These are phyloP conservation scores for Chirona hameri DNA, from an alignment of 2,888 invertebrate species.

Conservation along the genomic window DNA sequence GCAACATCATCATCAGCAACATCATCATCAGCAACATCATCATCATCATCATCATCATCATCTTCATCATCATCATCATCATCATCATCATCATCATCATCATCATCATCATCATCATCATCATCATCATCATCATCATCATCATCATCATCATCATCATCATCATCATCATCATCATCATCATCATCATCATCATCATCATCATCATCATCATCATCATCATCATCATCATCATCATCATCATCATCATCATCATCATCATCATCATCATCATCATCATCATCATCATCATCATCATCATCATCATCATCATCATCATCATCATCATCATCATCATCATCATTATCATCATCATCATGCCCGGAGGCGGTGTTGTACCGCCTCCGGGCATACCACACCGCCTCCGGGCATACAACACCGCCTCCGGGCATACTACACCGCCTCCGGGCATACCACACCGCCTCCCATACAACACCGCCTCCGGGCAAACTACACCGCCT, in stretches of 20 bases:
- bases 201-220: slow-evolving; percentile 22
- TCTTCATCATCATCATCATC: slow-evolving; percentile 9
- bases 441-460: no score
- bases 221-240: slow-evolving; percentile 22
- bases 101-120: slow-evolving; percentile 22
- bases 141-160: slow-evolving; percentile 22
- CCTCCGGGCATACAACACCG: no score
- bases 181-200: slow-evolving; percentile 22
- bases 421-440: no score
- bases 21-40: no score
- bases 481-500: no score
- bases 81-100: slow-evolving; percentile 22
- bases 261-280: slow-evolving; percentile 22
- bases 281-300: slow-evolving; percentile 22
- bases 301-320: slow-evolving; percentile 22
- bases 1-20: no score
- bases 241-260: slow-evolving; percentile 22
- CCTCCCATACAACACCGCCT: no score
- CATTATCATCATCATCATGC: slow-evolving; percentile 4
- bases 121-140: slow-evolving; percentile 22
- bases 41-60: no score
- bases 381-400: no score
- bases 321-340: slow-evolving; percentile 22
- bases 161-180: slow-evolving; percentile 22
- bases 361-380: no score